phyloP scores from a whole-genome alignment of 2,797 vertebrate genomes.

The Typhlichthys subterraneus region DNA sequence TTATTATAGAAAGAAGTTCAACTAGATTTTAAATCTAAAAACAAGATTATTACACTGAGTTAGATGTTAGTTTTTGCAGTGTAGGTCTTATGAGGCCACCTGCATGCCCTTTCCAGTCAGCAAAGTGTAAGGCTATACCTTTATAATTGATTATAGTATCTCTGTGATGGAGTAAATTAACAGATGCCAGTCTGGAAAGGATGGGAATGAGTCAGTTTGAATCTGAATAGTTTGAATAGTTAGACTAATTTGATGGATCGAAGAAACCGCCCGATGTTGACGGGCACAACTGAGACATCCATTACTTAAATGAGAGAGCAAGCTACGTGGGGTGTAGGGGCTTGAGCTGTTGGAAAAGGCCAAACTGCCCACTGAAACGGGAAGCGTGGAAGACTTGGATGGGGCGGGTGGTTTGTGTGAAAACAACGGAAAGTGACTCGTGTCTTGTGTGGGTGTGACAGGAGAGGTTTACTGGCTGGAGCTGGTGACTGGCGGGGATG shows the following conservation, averaged over 20 bases:
- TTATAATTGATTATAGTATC: constrained; percentile 38
- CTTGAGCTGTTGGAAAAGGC: constrained; percentile 8
- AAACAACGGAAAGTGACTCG: constrained; percentile 6
- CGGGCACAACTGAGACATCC: constrained; percentile 35
- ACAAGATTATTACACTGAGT: too few relatives aligned
- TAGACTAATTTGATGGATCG: constrained; percentile 42
- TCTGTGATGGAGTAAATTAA: constrained; percentile 15
- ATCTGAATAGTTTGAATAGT: constrained; percentile 27
- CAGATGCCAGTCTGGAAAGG: constrained; percentile 22
- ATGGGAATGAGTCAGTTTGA: constrained; percentile 37
- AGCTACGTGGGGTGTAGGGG: constrained; percentile 30
- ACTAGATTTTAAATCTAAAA: too few relatives aligned
- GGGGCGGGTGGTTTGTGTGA: background rate
- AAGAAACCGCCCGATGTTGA: constrained; percentile 6
- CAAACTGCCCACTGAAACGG: constrained; percentile 2
- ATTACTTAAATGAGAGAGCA: constrained; percentile 44
- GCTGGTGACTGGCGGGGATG: constrained; percentile 32
- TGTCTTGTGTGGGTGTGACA: constrained; percentile 52
- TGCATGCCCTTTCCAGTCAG: constrained; percentile 3
- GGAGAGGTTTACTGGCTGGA: constrained; percentile 33
- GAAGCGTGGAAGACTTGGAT: constrained; percentile 1
- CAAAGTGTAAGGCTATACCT: constrained; percentile 25
- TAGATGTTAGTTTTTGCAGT: too few relatives aligned
- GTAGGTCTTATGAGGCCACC: constrained; percentile 6
- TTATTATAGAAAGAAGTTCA: too few relatives aligned